Base-by-base conservation (phyloP, 2,797 vertebrate genomes). In the Notoglanidium macrostoma region DNA sequence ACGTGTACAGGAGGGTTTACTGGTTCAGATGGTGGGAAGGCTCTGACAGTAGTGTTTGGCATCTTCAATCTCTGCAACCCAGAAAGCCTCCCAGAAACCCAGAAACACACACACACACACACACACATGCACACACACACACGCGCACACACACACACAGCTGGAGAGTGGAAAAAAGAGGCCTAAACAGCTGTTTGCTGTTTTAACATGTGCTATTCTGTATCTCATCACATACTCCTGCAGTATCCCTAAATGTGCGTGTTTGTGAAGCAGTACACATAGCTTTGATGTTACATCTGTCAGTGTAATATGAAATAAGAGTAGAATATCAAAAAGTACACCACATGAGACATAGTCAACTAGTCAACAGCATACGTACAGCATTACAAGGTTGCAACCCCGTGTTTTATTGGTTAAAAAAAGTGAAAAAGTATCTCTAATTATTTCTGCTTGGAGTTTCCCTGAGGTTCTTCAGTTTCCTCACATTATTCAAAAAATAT, bases 111-210 rank as follows among this genome's bases (percentile, higher is more conserved):
- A 32, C 74, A 9, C n/a, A n/a, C n/a, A n/a, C n/a, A n/a, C 35
- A 40, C 35, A 40, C 35, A 2, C 35, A 3, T 3, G 35, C 35
- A 2, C 87, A 77, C 87, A 87, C 14, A 49, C 29, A 78, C 59
- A 89, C 89, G 86, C 90, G 78, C 92, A 92, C 91, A 92, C 92
- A 91, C 87, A 91, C 79, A 86, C 78, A 83, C 90, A 89, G 89
- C 86, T 90, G 92, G 93, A 92, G 90, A 93, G 92, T 93, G 94
- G 95, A 94, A 49, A 59, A 82, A 95, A 95, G 93, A 92, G 93
- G 94, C 92, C 90, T 76, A 89, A 92, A 91, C 93, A 94, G 94
- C 94, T 94, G 93, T 91, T 92, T 93, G 91, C 92, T 94, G 93
- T 94, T 95, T 72, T 32, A 72, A 95, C 93, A 94, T 94, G 93